phyloP scores from a whole-genome alignment of 2,113 vertebrate genomes.

The Argyrosomus japonicus region DNA sequence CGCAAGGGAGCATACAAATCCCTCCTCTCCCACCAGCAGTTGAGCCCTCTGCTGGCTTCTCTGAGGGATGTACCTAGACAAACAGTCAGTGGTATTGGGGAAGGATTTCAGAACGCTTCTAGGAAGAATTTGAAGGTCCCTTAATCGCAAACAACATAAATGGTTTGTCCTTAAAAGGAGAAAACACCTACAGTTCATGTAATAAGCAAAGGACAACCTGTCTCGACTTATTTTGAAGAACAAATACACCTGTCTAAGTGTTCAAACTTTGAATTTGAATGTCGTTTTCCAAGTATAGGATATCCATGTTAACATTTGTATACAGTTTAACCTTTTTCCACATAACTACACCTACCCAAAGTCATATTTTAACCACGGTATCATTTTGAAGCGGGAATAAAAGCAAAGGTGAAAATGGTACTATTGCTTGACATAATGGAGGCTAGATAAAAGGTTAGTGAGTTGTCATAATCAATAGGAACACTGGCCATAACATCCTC shows the following conservation, averaged over 20 bases:
- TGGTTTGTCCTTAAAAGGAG: constrained; percentile 30
- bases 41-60: constrained; percentile 75
- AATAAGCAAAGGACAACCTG: neutral
- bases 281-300: neutral
- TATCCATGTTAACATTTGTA: neutral
- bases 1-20: constrained; percentile 71
- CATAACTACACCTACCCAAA: neutral
- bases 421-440: neutral
- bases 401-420: constrained; percentile 6
- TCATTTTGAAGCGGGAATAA: neutral
- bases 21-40: constrained; percentile 49
- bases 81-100: constrained; percentile 26
- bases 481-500: neutral
- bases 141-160: constrained; percentile 39
- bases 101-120: constrained; percentile 55
- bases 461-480: neutral
- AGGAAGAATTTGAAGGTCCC: constrained; percentile 41
- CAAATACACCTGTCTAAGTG: neutral
- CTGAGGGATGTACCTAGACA: constrained; percentile 53
- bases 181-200: constrained; percentile 22
- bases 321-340: neutral
- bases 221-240: neutral
- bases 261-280: too few species aligned
- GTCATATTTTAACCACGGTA: neutral
- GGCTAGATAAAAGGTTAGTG: neutral